A percentile compares a stretch with the other conserved stretches of the same genome.
Conservation (phyloP, 2,888 invertebrate species). For the Synergus itoensis region DNA sequence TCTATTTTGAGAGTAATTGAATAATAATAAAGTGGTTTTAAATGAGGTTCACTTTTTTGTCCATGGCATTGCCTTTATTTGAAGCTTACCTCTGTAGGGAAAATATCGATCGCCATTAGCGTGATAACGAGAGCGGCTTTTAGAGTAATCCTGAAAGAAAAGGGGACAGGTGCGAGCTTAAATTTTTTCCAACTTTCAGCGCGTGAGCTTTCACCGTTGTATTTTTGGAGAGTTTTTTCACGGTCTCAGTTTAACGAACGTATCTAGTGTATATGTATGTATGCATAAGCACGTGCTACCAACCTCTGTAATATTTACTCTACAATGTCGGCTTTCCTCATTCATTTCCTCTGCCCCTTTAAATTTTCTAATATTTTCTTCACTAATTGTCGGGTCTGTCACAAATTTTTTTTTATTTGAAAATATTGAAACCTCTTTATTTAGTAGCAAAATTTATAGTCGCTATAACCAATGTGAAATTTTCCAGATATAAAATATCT, state of each 20-base stretch:
- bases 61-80: not conserved
- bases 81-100: not conserved
- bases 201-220: constrained; percentile 13
- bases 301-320: not conserved
- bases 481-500: too few species aligned
- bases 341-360: not conserved
- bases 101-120: constrained; percentile 23
- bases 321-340: not conserved
- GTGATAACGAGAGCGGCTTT: constrained; percentile 33
- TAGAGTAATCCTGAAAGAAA: constrained; percentile 37
- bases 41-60: not conserved
- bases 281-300: constrained; percentile 18
- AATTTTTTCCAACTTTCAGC: constrained; percentile 14
- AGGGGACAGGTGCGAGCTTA: constrained; percentile 17
- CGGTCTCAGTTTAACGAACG: constrained; percentile 9
- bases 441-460: too few species aligned
- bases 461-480: too few species aligned
- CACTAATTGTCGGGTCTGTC: too few species aligned
- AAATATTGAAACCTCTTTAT: too few species aligned
- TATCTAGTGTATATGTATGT: not conserved
- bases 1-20: not conserved
- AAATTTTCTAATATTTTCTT: not conserved
- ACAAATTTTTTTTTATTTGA: too few species aligned
- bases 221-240: constrained; percentile 31
- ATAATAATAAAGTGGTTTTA: not conserved